These are phyloP conservation scores for Temnothorax rugatulus DNA, from an alignment of 2,888 invertebrate species.

Conservation along the genomic window DNA sequence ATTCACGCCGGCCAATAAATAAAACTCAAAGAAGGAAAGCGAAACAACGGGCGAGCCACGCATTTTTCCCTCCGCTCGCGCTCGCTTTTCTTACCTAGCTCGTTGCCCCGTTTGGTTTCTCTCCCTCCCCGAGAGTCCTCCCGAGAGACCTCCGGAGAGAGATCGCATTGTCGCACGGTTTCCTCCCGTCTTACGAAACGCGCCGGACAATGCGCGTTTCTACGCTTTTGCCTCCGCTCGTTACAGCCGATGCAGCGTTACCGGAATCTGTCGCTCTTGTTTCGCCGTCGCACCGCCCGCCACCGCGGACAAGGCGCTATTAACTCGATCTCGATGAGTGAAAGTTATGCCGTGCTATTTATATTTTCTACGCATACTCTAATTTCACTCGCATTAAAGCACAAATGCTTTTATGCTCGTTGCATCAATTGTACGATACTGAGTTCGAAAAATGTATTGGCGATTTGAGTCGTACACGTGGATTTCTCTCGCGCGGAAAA, in stretches of 20 bases:
- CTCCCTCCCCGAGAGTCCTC: background rate
- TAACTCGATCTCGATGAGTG: conserved; percentile 44
- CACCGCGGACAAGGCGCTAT: background rate
- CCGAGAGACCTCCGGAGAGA: conserved; percentile 28
- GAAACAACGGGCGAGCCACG: conserved; percentile 72
- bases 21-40: conserved; percentile 75
- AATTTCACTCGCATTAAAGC: conserved; percentile 4
- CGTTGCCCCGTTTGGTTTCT: conserved; percentile 31
- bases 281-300: background rate
- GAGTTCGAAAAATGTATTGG: background rate
- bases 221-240: conserved; percentile 66
- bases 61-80: conserved; percentile 62
- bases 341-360: conserved; percentile 24
- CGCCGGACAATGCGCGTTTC: conserved; percentile 71
- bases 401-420: background rate
- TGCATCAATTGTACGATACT: background rate
- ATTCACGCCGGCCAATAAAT: conserved; percentile 80
- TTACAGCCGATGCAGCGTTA: conserved; percentile 75
- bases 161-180: conserved; percentile 74
- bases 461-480: background rate
- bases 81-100: conserved; percentile 63
- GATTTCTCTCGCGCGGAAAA: background rate
- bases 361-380: background rate
- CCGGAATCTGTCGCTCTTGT: conserved; percentile 53
- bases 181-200: conserved; percentile 71